Base-by-base conservation (phyloP, 2,113 vertebrate species). In the Callocephalon fimbriatum region DNA sequence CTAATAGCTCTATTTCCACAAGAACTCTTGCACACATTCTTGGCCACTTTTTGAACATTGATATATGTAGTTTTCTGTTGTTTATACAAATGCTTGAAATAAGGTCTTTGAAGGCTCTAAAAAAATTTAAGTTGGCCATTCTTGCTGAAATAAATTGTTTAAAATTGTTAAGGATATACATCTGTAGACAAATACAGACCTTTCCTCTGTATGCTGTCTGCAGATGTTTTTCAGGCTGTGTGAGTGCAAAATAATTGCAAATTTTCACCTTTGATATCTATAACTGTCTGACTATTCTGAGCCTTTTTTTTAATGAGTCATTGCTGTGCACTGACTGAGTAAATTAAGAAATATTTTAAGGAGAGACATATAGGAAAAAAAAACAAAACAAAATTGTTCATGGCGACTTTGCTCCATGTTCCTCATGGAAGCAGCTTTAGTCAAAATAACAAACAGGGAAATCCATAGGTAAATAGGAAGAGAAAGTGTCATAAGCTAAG, bases 111-210 rank as follows among this genome's bases (percentile, higher is more conserved):
- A 94, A 94, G 90, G 90, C 77, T 56, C 78, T 94, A 81, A 93
- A 90, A 88, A 95, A 95, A 90, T 86, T 78, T 65, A 89, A 93
- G 51, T 65, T 93, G 71, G 54, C 85, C 81, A 66, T 91, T 96
- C 84, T 86, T 73, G 67, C 81, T 86, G 93, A 95, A 96, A 58
- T 75, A 93, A 94, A 91, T 54, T 26, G 76, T 77, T 80, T 53
- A 71, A 91, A 86, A 84, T 35, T 14, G 32, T 65, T 92, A 92
- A 86, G 86, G 75, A 83, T 91, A 78, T 79, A 48, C 18, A 38
- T 90, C 80, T 88, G 54, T 77, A 91, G 90, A 84, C 35, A 86
- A 92, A 90, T 40, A 12, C 47, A 86, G 38, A 56, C 58, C 21
- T 94, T 79, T 92, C 44, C 81, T 95, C 15, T 91, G 0, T 62